Conservation (phyloP, 2,797 vertebrate genomes). For the Paratrypauchen microcephalus region DNA sequence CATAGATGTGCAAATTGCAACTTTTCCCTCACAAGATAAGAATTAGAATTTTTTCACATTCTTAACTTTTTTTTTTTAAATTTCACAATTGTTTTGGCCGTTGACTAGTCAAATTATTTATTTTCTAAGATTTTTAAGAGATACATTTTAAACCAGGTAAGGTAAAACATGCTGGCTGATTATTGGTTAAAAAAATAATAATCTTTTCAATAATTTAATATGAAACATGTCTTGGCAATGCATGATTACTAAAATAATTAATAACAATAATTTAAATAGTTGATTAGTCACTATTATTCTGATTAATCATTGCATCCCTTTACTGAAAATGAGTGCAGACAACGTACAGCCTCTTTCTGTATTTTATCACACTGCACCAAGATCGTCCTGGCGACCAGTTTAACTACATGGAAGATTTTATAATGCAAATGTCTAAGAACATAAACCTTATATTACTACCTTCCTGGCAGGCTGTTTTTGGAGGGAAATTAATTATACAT, state of each 20-base stretch:
- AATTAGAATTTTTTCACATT: neutral
- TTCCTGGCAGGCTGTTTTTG: constrained; percentile 1
- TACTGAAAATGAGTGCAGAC: neutral
- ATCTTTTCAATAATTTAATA: neutral
- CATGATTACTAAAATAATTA: neutral
- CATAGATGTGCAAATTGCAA: neutral
- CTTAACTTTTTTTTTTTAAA: neutral
- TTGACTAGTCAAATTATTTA: neutral
- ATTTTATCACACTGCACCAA: neutral
- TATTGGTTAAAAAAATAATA: neutral
- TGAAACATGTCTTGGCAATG: neutral
- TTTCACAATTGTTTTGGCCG: neutral
- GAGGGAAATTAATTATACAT: constrained; percentile 2
- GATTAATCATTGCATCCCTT: neutral
- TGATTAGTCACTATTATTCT: neutral
- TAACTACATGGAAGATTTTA: neutral
- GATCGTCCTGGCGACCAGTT: constrained; percentile 3
- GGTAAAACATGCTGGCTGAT: neutral
- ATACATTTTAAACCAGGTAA: neutral
- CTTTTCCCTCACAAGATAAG: neutral
- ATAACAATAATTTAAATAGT: neutral
- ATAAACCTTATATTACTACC: constrained; percentile 24
- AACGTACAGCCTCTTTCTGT: neutral
- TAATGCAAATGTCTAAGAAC: constrained; percentile 8
- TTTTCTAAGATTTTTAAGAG: neutral